These are phyloP conservation scores for Scomberomorus guttatus DNA, from an alignment of 2,797 vertebrate genomes.

Conservation along the genomic window DNA sequence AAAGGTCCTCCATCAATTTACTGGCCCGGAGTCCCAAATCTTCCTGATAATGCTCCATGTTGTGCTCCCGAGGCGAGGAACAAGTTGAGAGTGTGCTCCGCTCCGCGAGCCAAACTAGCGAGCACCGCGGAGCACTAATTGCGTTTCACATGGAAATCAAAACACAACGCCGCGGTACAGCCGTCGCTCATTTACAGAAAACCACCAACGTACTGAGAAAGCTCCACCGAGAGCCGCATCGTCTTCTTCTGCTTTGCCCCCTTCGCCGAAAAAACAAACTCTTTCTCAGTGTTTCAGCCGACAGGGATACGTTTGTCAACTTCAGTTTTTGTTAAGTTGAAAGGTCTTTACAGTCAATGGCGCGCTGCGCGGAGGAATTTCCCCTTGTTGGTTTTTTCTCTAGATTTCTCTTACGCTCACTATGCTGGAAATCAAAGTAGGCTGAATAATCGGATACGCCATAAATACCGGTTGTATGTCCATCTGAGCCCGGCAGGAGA, in stretches of 20 bases:
- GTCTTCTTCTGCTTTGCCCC: conserved; percentile 48
- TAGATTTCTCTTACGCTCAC: conserved; percentile 27
- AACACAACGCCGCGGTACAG: conserved; percentile 80
- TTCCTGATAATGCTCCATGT: conserved; percentile 90
- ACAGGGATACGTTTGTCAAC: conserved; percentile 87
- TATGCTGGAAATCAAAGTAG: conserved; percentile 12
- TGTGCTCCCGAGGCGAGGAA: conserved; percentile 68
- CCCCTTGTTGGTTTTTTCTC: conserved; percentile 77
- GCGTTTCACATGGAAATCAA: conserved; percentile 86
- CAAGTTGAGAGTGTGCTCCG: conserved; percentile 78
- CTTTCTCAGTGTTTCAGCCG: conserved; percentile 81
- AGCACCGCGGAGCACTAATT: conserved; percentile 79
- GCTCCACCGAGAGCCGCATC: conserved; percentile 68
- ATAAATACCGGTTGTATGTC: not conserved
- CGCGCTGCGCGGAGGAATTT: conserved; percentile 96
- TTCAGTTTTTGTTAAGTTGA: conserved; percentile 91
- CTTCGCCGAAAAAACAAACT: conserved; percentile 66
- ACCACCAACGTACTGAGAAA: conserved; percentile 47
- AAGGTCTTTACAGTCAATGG: conserved; percentile 91
- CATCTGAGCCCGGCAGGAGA: not conserved
- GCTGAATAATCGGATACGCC: conserved; percentile 31
- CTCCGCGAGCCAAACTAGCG: conserved; percentile 74
- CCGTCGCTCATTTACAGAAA: conserved; percentile 68
- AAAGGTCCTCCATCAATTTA: conserved; percentile 86
- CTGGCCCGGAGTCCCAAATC: conserved; percentile 85